These are phyloP conservation scores for Falco novaeseelandiae DNA, from an alignment of 2,797 vertebrate species.

Conservation along the genomic window DNA sequence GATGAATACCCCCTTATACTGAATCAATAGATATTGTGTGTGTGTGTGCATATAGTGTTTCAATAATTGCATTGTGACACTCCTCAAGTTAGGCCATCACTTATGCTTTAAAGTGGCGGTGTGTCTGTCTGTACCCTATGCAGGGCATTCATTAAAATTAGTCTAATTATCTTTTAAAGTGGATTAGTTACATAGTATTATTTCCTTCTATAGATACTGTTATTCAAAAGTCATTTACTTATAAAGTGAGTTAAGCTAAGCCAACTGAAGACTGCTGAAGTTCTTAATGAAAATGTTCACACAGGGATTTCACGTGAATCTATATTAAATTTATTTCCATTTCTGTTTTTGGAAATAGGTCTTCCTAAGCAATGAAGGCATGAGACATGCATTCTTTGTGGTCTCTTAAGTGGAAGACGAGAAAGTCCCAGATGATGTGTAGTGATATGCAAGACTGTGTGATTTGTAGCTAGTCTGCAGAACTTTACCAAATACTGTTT, in stretches of 20 bases:
- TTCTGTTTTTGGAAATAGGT: neutral
- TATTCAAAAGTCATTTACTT: neutral
- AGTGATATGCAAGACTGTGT: neutral
- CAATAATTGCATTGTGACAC: neutral
- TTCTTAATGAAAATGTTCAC: neutral
- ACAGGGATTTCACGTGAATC: neutral
- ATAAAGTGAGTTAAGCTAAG: neutral
- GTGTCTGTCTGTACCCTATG: neutral
- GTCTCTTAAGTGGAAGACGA: neutral
- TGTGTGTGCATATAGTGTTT: neutral
- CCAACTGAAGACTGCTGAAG: neutral
- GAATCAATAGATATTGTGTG: neutral
- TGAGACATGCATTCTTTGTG: neutral
- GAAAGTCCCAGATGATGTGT: neutral
- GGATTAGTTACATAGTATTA: neutral
- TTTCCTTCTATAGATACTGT: neutral
- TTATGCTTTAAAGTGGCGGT: neutral
- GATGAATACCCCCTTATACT: neutral
- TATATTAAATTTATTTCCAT: neutral
- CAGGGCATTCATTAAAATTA: neutral
- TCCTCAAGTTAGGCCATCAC: neutral
- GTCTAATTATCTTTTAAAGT: neutral
- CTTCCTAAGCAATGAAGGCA: neutral
- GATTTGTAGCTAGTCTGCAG: neutral
- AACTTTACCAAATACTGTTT: neutral